A percentile compares a stretch with the other conserved stretches of the same genome.
Conservation (phyloP, 2,113 vertebrate species). For the Misgurnus anguillicaudatus region DNA sequence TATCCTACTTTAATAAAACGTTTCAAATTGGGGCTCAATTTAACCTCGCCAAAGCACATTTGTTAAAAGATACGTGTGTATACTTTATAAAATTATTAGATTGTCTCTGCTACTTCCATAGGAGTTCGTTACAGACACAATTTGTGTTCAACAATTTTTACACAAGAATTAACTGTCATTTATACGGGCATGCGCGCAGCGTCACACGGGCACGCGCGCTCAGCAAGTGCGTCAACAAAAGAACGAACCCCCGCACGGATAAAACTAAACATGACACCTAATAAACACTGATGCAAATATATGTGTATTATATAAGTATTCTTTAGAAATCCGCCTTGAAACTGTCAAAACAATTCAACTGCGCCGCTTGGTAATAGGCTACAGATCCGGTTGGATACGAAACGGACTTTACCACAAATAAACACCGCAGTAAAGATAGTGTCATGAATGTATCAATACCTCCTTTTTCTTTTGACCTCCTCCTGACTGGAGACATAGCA, state of each 20-base stretch:
- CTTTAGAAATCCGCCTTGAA: not conserved
- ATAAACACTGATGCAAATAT: not conserved
- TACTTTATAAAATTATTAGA: no score
- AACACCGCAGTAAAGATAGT: not conserved
- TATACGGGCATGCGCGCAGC: not conserved
- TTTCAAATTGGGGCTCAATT: no score
- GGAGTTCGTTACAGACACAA: no score
- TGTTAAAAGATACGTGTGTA: no score
- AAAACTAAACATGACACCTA: not conserved
- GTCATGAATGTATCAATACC: constrained; percentile 39
- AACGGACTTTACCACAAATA: not conserved
- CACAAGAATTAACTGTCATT: not conserved
- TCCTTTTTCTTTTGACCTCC: constrained; percentile 64
- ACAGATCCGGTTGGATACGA: not conserved
- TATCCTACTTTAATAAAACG: no score
- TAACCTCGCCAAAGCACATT: no score
- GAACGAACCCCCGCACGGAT: not conserved
- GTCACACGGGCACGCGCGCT: constrained; percentile 7
- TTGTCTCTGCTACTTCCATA: no score
- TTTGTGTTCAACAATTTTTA: not conserved
- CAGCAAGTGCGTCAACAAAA: not conserved
- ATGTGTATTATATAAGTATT: no score
- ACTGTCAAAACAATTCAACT: not conserved
- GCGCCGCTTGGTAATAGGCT: not conserved
- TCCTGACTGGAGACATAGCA: constrained; percentile 54